Evolutionary conservation across 2,113 vertebrate species (phyloP).

Genomic region (Cricetomys ansorgei): DNA sequence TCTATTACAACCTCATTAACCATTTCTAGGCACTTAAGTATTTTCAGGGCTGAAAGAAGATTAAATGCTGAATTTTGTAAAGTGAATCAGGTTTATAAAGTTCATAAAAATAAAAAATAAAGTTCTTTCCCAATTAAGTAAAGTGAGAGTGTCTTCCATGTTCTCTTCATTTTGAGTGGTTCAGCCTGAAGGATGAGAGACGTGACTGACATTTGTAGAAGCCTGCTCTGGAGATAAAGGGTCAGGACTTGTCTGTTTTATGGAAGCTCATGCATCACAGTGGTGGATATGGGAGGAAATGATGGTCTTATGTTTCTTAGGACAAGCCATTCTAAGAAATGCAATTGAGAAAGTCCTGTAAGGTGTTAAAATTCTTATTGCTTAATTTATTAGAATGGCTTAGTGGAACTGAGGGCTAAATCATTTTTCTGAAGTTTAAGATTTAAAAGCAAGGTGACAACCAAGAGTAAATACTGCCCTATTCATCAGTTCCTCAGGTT

Average conservation of each 20-base stretch:
- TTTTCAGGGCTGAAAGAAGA: slow-evolving; percentile 8
- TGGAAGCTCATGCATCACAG: not conserved
- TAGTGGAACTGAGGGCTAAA: not conserved
- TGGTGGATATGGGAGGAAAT: not conserved
- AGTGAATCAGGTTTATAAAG: not conserved
- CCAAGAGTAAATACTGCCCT: not conserved
- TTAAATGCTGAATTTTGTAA: slow-evolving; percentile 7
- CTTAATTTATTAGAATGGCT: not conserved
- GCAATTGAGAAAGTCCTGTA: not conserved
- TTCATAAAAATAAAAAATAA: not conserved
- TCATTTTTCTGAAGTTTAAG: not conserved
- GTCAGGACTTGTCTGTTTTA: not conserved
- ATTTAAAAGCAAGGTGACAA: not conserved
- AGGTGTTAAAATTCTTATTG: not conserved
- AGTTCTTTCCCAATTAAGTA: slow-evolving; percentile 1
- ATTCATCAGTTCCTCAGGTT: not conserved
- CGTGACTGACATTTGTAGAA: not conserved
- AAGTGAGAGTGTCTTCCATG: not conserved
- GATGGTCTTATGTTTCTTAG: not conserved
- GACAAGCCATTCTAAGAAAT: not conserved
- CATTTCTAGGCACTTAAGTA: not conserved
- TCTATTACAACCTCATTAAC: not conserved
- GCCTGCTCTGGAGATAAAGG: not conserved
- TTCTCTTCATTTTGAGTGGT: not conserved
- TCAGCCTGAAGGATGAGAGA: not conserved